Evolutionary conservation across 1,140 invertebrate species (phyloP).

Genomic region (Bombus balteatus): DNA sequence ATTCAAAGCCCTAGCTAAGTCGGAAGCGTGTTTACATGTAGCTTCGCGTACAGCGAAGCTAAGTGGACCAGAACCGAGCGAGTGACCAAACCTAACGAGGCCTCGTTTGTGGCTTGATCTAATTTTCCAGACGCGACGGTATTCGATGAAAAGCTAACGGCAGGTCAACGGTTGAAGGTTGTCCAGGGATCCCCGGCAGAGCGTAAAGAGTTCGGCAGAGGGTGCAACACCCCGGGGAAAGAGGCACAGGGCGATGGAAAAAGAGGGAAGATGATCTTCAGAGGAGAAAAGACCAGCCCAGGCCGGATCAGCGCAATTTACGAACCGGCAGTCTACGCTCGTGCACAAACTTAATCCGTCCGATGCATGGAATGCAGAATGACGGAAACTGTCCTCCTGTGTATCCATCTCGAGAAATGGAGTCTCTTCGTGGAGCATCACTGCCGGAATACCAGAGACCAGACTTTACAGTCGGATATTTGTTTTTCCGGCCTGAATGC

Average conservation of each 20-base stretch:
- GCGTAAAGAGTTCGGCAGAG: background rate
- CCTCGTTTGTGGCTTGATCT: slow-evolving; percentile 61
- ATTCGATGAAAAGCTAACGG: slow-evolving; percentile 25
- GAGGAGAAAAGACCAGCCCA: slow-evolving; percentile 6
- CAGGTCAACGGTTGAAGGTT: background rate
- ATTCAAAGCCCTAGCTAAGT: slow-evolving; percentile 38
- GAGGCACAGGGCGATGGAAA: background rate
- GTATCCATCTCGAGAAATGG: slow-evolving; percentile 55
- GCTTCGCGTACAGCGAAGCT: background rate
- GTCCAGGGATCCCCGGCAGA: background rate
- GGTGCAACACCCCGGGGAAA: background rate
- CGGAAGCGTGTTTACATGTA: slow-evolving; percentile 32
- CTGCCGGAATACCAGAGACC: slow-evolving; percentile 36
- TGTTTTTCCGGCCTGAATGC: slow-evolving; percentile 51
- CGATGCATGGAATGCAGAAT: slow-evolving; percentile 62
- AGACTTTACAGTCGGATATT: slow-evolving; percentile 43
- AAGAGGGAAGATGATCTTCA: background rate
- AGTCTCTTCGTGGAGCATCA: slow-evolving; percentile 18
- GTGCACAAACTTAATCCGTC: slow-evolving; percentile 66
- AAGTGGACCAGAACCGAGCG: slow-evolving; percentile 26
- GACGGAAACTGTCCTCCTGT: slow-evolving; percentile 37
- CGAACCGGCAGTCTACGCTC: slow-evolving; percentile 48
- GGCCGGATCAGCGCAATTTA: slow-evolving; percentile 64
- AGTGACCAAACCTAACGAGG: slow-evolving; percentile 57
- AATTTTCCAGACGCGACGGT: slow-evolving; percentile 46